phyloP scores from a whole-genome alignment of 2,113 vertebrate genomes.

The rabbit (Oryctolagus cuniculus) region DNA sequence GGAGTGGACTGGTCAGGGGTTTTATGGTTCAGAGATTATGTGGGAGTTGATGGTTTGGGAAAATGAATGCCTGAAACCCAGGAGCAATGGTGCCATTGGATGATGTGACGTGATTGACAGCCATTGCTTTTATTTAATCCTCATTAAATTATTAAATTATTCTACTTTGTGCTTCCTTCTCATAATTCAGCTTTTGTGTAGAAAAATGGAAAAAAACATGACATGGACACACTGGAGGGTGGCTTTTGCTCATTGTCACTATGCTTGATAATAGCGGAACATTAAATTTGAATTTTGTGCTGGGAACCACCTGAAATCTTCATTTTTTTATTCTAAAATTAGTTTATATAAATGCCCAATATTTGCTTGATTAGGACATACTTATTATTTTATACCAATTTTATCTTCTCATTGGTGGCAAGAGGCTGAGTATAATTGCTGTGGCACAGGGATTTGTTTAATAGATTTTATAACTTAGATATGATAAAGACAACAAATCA shows the following conservation, averaged over 20 bases:
- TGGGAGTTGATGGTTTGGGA: background rate
- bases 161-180: background rate
- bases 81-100: conserved; percentile 16
- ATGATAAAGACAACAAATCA: background rate
- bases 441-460: background rate
- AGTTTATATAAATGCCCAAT: background rate
- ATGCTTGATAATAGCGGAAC: conserved; percentile 23
- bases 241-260: background rate
- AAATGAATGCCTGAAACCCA: conserved; percentile 8
- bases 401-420: background rate
- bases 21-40: background rate
- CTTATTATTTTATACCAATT: conserved; percentile 5
- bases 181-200: background rate
- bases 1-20: background rate
- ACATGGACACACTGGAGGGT: background rate
- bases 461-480: background rate
- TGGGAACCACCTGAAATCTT: background rate
- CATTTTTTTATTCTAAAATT: conserved; percentile 14
- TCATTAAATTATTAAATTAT: too few species aligned
- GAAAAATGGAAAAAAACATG: background rate
- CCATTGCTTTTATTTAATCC: background rate
- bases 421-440: background rate
- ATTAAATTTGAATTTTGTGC: background rate
- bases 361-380: background rate
- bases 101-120: background rate